A percentile compares a stretch with the other conserved stretches of the same genome.
Conservation (phyloP, 2,888 invertebrate species). For the Drosophila yooni region DNA sequence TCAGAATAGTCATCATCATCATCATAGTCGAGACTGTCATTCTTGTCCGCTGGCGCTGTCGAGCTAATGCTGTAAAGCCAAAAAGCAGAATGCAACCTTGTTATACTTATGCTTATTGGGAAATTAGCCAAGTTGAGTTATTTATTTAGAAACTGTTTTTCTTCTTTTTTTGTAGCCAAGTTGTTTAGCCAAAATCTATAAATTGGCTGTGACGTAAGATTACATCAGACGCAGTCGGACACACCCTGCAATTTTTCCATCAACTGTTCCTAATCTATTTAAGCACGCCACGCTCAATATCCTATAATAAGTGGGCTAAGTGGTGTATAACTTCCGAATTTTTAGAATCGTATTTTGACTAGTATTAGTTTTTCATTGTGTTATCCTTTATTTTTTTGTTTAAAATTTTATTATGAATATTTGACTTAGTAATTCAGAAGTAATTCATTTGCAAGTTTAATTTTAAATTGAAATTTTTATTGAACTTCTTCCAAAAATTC, state of each 20-base stretch:
- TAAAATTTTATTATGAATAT: background rate
- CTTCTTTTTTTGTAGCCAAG: slow-evolving; percentile 28
- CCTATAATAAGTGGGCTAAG: background rate
- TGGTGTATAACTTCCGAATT: background rate
- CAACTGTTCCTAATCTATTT: slow-evolving; percentile 70
- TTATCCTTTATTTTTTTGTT: background rate
- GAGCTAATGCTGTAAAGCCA: slow-evolving; percentile 67
- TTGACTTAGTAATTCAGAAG: background rate
- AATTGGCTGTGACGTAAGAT: slow-evolving; percentile 38
- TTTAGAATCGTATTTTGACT: background rate
- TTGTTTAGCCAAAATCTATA: slow-evolving; percentile 44
- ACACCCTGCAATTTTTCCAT: slow-evolving; percentile 68
- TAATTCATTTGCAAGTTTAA: background rate
- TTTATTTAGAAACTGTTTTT: slow-evolving; percentile 33
- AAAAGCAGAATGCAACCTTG: slow-evolving; percentile 14
- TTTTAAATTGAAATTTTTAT: background rate
- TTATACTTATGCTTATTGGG: slow-evolving; percentile 21
- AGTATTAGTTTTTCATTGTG: background rate
- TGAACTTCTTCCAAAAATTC: background rate
- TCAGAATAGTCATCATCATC: slow-evolving; percentile 71
- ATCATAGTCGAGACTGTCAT: slow-evolving; percentile 53
- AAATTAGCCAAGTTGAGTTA: slow-evolving; percentile 30
- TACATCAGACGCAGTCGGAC: slow-evolving; percentile 37
- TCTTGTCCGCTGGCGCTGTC: slow-evolving; percentile 65
- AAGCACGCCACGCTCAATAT: slow-evolving; percentile 36